Conservation (phyloP, 2,113 vertebrate genomes). For the Montifringilla adamsi region DNA sequence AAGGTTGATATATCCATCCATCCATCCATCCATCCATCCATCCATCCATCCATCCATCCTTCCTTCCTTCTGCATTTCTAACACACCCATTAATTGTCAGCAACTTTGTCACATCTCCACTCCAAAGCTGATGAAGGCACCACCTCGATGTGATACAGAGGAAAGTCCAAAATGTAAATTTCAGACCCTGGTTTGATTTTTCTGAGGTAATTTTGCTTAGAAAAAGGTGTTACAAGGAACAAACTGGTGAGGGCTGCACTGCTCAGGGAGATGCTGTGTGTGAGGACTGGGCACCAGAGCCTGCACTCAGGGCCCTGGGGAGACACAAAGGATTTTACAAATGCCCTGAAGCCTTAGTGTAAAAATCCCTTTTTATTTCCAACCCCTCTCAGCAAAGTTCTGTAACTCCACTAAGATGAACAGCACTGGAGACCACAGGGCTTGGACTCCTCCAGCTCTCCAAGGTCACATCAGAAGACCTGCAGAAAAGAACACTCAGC, state of each 20-base stretch:
- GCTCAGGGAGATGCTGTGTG: background rate
- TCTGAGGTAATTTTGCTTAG: background rate
- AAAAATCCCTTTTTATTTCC: background rate
- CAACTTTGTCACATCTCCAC: background rate
- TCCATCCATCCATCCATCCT: background rate
- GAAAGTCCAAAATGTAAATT: background rate
- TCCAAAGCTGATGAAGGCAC: background rate
- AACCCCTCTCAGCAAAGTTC: background rate
- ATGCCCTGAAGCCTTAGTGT: background rate
- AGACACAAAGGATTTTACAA: background rate
- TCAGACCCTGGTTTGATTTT: background rate
- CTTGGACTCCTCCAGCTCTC: background rate
- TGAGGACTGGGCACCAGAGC: background rate
- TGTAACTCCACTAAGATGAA: background rate
- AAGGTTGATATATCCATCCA: background rate
- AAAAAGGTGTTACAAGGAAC: background rate
- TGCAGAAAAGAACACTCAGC: conserved; percentile 26
- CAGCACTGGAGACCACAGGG: background rate
- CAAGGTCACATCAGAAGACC: background rate
- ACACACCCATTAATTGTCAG: background rate
- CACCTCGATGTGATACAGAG: background rate
- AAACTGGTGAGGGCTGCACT: background rate
- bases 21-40: background rate
- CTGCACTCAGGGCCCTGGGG: background rate
- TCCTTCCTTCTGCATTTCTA: background rate